Percentiles rank a stretch among this genome's conserved stretches.
phyloP scores from a whole-genome alignment of 2,797 vertebrate genomes.

The Xerus rutilus region DNA sequence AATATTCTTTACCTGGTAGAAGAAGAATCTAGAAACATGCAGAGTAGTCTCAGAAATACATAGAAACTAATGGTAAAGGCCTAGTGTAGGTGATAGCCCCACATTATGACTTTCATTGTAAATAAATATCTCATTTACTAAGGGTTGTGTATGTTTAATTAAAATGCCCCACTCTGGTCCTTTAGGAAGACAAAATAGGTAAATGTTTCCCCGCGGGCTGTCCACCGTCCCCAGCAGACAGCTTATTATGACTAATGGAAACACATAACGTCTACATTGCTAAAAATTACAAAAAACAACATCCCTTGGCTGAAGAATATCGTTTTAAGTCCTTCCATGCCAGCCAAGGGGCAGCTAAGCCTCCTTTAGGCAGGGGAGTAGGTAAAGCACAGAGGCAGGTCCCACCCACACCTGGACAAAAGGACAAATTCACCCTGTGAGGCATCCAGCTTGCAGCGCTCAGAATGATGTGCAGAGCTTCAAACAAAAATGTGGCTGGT shows the following conservation, averaged over 20 bases:
- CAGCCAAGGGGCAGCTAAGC: not conserved
- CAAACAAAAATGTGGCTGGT: not conserved
- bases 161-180: slow-evolving; percentile 8
- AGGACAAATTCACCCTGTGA: slow-evolving; percentile 25
- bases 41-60: not conserved
- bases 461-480: not conserved
- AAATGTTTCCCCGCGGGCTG: slow-evolving; percentile 37
- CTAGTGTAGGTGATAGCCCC: not conserved
- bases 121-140: slow-evolving; percentile 49
- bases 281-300: not conserved
- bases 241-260: slow-evolving; percentile 19
- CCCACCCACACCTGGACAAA: slow-evolving; percentile 69
- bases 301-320: not conserved
- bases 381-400: not conserved
- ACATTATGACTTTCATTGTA: not conserved
- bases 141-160: slow-evolving; percentile 42
- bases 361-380: not conserved
- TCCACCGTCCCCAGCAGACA: slow-evolving; percentile 33
- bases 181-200: slow-evolving; percentile 46
- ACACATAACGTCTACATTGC: not conserved
- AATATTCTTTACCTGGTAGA: not conserved
- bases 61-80: not conserved
- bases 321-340: not conserved
- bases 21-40: not conserved
- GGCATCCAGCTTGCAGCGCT: not conserved